Conservation (phyloP, 2,888 invertebrate species). For the Ommatoiulus sabulosus region DNA sequence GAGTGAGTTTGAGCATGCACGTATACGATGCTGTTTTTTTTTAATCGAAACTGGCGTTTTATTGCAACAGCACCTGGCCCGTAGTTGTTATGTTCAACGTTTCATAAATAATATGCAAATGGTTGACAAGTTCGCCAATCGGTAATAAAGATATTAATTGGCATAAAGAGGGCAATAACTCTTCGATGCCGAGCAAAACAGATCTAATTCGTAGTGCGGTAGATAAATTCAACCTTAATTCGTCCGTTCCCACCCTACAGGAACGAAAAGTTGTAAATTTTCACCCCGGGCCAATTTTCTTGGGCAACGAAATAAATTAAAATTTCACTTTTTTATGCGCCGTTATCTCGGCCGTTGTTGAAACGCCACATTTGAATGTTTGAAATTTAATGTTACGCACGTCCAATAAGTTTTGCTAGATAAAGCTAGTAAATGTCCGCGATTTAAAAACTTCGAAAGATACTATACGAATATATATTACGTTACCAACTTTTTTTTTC, state of each 20-base stretch:
- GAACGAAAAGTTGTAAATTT: not conserved
- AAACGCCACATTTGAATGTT: not conserved
- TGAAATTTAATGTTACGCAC: not conserved
- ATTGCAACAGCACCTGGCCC: not conserved
- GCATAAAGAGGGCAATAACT: constrained; percentile 35
- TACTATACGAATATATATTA: too few species aligned
- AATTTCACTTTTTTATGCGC: not conserved
- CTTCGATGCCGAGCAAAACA: not conserved
- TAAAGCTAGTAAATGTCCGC: too few species aligned
- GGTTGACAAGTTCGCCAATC: constrained; percentile 10
- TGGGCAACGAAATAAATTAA: not conserved
- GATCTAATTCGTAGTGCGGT: not conserved
- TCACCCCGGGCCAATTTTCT: not conserved
- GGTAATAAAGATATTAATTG: constrained; percentile 35
- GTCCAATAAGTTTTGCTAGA: not conserved
- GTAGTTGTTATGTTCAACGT: not conserved
- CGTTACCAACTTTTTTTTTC: too few species aligned
- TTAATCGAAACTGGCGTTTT: not conserved
- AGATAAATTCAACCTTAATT: constrained; percentile 40
- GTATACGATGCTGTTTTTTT: not conserved
- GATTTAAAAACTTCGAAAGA: too few species aligned
- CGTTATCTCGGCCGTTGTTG: not conserved
- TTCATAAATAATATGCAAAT: constrained; percentile 43
- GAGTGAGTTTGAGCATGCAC: not conserved
- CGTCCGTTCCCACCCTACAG: constrained; percentile 22